A percentile compares a stretch with the other conserved stretches of the same genome.
Conservation (phyloP, 2,888 invertebrate genomes). For the Chaetogeoica ovagalla region DNA sequence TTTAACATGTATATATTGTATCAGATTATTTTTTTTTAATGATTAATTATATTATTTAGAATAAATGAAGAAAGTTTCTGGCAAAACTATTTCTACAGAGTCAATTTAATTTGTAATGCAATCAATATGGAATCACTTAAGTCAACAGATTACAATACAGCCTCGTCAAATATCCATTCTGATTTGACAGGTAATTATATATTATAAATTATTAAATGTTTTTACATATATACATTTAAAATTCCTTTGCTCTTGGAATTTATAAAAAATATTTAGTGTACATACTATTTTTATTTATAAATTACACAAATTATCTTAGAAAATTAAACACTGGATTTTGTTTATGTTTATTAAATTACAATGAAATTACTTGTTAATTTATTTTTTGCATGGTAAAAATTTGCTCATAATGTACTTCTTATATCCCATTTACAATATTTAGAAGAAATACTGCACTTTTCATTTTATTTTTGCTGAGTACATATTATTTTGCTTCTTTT, state of each 20-base stretch:
- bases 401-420: neutral
- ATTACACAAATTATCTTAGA: conserved; percentile 1
- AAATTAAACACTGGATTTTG: neutral
- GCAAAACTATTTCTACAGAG: conserved; percentile 99
- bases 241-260: neutral
- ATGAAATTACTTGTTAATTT: neutral
- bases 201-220: neutral
- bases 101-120: conserved; percentile 96
- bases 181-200: conserved; percentile 45
- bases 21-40: neutral
- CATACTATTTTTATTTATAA: neutral
- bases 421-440: neutral
- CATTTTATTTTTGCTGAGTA: conserved; percentile 33
- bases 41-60: conserved; percentile 62
- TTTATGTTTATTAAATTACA: conserved; percentile 12
- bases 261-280: neutral
- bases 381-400: conserved; percentile 17
- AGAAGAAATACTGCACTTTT: conserved; percentile 16
- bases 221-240: neutral
- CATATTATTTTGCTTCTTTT: conserved; percentile 19
- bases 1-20: neutral
- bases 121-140: conserved; percentile 77
- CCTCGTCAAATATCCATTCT: conserved; percentile 36
- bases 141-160: conserved; percentile 55
- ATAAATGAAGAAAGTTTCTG: conserved; percentile 98